A percentile compares a stretch with the other conserved stretches of the same genome.
Evolutionary conservation across 2,888 invertebrate genomes (phyloP).

Genomic region (Dryomyza anilis): DNA sequence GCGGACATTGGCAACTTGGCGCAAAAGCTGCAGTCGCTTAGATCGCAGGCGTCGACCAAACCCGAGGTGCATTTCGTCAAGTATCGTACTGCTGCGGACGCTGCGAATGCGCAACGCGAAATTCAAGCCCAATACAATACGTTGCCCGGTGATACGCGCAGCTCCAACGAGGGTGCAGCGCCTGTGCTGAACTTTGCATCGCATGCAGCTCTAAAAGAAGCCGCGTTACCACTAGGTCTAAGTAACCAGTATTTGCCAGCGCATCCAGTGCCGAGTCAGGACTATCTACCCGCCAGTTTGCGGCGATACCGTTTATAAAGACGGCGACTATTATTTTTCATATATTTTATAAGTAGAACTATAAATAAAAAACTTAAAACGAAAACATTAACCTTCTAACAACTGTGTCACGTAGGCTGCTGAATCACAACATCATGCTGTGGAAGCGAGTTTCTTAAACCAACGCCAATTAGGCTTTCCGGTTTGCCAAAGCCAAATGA

Average conservation of each 20-base stretch:
- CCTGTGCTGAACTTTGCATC: conserved; percentile 51
- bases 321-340: no score
- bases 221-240: conserved; percentile 27
- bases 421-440: no score
- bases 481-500: no score
- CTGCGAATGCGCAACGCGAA: conserved; percentile 48
- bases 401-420: no score
- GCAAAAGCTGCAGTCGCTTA: conserved; percentile 43
- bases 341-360: no score
- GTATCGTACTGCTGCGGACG: conserved; percentile 53
- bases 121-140: conserved; percentile 54
- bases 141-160: conserved; percentile 43
- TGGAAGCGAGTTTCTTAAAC: no score
- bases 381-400: no score
- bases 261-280: conserved; percentile 36
- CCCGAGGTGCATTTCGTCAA: conserved; percentile 56
- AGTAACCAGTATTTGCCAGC: conserved; percentile 37
- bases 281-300: conserved; percentile 45
- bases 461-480: no score
- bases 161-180: conserved; percentile 49
- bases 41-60: conserved; percentile 42
- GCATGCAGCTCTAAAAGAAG: no score
- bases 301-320: conserved; percentile 45
- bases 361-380: no score
- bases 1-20: conserved; percentile 45